A percentile compares a stretch with the other conserved stretches of the same genome.
Evolutionary conservation across 2,888 invertebrate species (phyloP).

Genomic region (Drosophila anomalata): DNA sequence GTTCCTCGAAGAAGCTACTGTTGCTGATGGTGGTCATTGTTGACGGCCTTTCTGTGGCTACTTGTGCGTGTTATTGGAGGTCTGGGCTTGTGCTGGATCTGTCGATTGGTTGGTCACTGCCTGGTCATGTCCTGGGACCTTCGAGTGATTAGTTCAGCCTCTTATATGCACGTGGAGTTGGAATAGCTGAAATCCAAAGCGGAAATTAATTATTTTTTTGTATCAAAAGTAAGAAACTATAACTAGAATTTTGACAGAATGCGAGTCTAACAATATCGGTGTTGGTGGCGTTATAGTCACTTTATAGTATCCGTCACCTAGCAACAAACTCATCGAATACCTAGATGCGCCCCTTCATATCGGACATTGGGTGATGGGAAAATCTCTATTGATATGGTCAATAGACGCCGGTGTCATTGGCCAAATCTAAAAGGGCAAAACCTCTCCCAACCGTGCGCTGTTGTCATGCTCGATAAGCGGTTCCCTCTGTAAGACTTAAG

Average conservation of each 20-base stretch:
- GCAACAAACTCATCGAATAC: constrained; percentile 39
- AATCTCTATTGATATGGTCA: constrained; percentile 53
- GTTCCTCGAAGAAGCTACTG: constrained; percentile 82
- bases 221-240: background rate
- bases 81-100: constrained; percentile 8
- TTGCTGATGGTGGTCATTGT: constrained; percentile 78
- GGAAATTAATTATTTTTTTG: background rate
- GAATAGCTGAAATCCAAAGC: constrained; percentile 4
- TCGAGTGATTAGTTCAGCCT: background rate
- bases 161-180: background rate
- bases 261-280: background rate
- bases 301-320: constrained; percentile 18
- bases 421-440: constrained; percentile 19
- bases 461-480: constrained; percentile 61
- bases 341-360: constrained; percentile 33
- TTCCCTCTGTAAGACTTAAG: constrained; percentile 54
- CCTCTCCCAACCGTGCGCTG: constrained; percentile 16
- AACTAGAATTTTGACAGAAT: constrained; percentile 23
- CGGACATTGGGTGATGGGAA: constrained; percentile 54
- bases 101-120: constrained; percentile 32
- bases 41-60: background rate
- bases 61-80: background rate
- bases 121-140: constrained; percentile 48
- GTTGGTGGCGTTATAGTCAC: background rate
- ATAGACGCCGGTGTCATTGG: constrained; percentile 27